Conservation (phyloP, 2,797 vertebrate species). For the Crocodylus rhombifer region DNA sequence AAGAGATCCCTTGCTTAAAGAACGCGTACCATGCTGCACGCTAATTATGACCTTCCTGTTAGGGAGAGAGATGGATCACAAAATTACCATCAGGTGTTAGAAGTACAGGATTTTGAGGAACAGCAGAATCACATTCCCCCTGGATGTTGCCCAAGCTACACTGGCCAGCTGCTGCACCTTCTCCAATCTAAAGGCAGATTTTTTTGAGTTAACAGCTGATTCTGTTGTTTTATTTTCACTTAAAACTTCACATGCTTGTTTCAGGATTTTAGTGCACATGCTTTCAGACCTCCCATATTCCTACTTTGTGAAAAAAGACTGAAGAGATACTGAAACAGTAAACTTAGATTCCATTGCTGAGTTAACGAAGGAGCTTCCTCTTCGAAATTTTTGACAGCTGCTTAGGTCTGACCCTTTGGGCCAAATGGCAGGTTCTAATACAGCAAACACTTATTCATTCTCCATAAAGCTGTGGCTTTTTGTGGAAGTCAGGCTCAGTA, state of each 20-base stretch:
- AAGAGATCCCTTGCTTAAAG: not conserved
- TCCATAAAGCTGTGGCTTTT: not conserved
- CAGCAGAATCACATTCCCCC: not conserved
- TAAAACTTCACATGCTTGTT: not conserved
- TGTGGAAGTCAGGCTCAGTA: not conserved
- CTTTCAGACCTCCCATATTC: not conserved
- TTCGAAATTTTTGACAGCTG: not conserved
- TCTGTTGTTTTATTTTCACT: not conserved
- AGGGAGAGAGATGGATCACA: not conserved
- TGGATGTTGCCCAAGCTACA: not conserved
- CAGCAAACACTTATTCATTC: not conserved
- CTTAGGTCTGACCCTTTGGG: not conserved
- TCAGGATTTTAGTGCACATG: rapidly evolving
- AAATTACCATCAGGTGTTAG: not conserved
- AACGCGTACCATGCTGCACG: not conserved
- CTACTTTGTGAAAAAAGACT: not conserved
- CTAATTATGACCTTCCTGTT: not conserved
- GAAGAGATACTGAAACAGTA: not conserved
- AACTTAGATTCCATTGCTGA: not conserved
- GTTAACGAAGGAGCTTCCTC: not conserved
- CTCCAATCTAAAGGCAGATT: not conserved
- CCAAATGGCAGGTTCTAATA: not conserved
- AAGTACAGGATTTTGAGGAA: not conserved
- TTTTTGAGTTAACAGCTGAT: not conserved
- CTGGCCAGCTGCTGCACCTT: not conserved